Evolutionary conservation across 2,797 vertebrate genomes (phyloP).

Genomic region (Somateria mollissima): DNA sequence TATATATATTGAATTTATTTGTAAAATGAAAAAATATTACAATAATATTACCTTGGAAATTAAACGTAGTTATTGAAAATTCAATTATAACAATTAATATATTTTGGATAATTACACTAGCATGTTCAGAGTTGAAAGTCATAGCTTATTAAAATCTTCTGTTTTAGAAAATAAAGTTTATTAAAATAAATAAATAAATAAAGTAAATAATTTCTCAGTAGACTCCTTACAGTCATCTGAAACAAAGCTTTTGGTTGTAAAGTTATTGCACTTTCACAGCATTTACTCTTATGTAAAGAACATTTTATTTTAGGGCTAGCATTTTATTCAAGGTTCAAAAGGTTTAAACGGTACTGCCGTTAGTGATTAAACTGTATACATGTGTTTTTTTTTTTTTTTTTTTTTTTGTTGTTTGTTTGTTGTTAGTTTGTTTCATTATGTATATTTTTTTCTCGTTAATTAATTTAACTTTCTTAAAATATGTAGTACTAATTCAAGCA

Average conservation of each 20-base stretch:
- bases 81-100: not conserved
- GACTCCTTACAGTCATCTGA: not conserved
- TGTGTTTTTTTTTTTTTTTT: not conserved
- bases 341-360: rapidly evolving
- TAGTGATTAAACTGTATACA: rapidly evolving
- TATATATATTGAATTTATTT: not conserved
- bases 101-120: not conserved
- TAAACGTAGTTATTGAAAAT: not conserved
- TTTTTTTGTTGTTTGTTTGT: not conserved
- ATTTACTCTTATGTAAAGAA: not conserved
- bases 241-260: not conserved
- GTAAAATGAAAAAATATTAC: not conserved
- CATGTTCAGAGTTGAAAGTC: not conserved
- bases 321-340: not conserved
- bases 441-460: not conserved
- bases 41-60: not conserved
- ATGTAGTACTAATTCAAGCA: conserved; percentile 17
- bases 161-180: not conserved
- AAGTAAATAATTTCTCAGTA: not conserved
- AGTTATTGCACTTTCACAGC: not conserved
- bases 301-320: not conserved
- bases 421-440: not conserved
- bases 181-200: not conserved
- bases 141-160: not conserved
- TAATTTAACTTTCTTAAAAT: not conserved